Evolutionary conservation across 1,140 invertebrate genomes (phyloP), one percentile per base, ranked within the genome.

Genomic region (Dufourea novaeangliae): DNA sequence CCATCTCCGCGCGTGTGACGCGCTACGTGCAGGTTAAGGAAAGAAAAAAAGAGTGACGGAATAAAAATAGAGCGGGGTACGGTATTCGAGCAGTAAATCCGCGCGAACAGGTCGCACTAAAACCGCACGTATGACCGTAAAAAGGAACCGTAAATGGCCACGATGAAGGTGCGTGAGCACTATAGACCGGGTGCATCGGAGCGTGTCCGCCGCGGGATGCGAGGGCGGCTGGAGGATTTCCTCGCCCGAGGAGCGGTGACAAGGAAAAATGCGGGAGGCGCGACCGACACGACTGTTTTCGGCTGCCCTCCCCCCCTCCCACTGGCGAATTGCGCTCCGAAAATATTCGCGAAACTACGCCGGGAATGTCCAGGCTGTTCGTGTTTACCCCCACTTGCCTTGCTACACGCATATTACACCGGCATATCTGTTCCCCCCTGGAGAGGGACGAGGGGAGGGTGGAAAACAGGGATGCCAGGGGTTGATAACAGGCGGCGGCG

Each of bases 361-460:
- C 54, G 56, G 72, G 86, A 83, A 86, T 86, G 79, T 67, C 64
- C 71, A 69, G 66, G 27, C 20, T 44, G 78, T 73, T 74, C 80
- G 72, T 88, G 86, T 89, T 89, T 85, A 84, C 87, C 84, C 64
- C 78, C 79, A 17, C 3, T 37, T 44, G 20, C 71, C 83, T 78
- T 80, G 82, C 78, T 76, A 74, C 57, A 75, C 79, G 83, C 76
- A 83, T 81, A 87, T 88, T 87, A 86, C 84, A 85, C 85, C 79
- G 76, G 80, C 82, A 80, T 84, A 84, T 89, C 79, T 79, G 72
- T 64, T 56, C 46, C 41, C 59, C 73, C n/a, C n/a, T n/a, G n/a
- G n/a, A n/a, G n/a, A n/a, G n/a, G n/a, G n/a, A n/a, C n/a, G n/a
- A n/a, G n/a, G n/a, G n/a, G n/a, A n/a, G 78, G 67, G 69, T 83